Base-by-base conservation (phyloP, 2,797 vertebrate genomes). In the Ceryle rudis region DNA sequence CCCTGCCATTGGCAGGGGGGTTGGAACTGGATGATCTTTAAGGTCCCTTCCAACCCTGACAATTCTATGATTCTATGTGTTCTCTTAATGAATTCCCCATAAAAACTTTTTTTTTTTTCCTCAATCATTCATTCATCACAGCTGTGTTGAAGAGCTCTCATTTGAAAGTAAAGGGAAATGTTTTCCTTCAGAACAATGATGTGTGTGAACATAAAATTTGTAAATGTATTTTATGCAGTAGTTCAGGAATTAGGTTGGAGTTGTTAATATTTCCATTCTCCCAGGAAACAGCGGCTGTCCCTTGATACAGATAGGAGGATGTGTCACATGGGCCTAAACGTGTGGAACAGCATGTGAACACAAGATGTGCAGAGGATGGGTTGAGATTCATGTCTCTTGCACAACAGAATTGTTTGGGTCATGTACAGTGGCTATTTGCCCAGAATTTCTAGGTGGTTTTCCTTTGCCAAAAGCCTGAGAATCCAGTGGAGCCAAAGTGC, bases 341-440 rank as follows among this genome's bases (percentile, higher is more conserved):
- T 23, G 33, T 33, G 26, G 10, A 49, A 31, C 37, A 54, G 22
- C 25, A 52, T 0, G 1, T 22, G 75, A 35, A 19, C 28, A n/a
- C 3, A 1, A 11, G 20, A 23, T 22, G 33, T 47, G 29, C 0
- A 0, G n/a, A 15, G 17, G 25, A 3, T 20, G 9, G 6, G 22
- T 46, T 71, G 42, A 35, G 37, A 42, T 62, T 62, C 41, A 47
- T 33, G 28, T 46, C 26, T 28, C 55, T 58, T 78, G 60, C 42
- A 47, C 20, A 18, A 46, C 57, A 81, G 57, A 58, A 78, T 20
- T 8, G 4, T 52, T 64, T 37, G 49, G 20, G 42, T 47, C 33
- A 35, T 1, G 4, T 33, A n/a, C 42, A 14, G 19, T 6, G 37
- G 49, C 42, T 62, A 10, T 54, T 82, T 58, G 11, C 23, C 47